phyloP scores from a whole-genome alignment of 2,888 invertebrate species.

The Apodemia mormo region DNA sequence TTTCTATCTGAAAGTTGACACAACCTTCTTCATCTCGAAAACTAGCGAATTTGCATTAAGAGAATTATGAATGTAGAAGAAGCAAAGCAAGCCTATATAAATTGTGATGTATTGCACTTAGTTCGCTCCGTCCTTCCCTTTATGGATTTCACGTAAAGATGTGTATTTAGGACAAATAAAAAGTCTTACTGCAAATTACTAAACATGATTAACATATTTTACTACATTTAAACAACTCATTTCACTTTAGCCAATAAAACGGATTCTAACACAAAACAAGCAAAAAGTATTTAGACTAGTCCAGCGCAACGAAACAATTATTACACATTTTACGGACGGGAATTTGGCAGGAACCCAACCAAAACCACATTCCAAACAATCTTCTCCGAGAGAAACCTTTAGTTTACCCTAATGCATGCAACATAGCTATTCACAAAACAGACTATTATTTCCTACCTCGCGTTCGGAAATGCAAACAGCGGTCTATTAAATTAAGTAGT shows the following conservation, averaged over 20 bases:
- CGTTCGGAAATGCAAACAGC: conserved; percentile 42
- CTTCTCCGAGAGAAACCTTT: conserved; percentile 27
- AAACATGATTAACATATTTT: background rate
- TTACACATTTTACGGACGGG: conserved; percentile 27
- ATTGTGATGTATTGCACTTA: too few relatives aligned
- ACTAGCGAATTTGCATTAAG: too few relatives aligned
- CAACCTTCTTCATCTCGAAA: too few relatives aligned
- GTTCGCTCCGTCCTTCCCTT: too few relatives aligned
- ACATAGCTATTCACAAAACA: conserved; percentile 36
- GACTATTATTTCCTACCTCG: conserved; percentile 37
- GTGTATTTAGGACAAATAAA: too few relatives aligned
- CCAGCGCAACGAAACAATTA: conserved; percentile 31
- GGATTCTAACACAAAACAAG: background rate
- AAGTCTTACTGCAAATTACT: too few relatives aligned
- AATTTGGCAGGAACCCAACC: conserved; percentile 34
- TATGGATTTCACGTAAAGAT: too few relatives aligned
- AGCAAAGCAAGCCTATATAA: too few relatives aligned
- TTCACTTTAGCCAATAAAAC: background rate
- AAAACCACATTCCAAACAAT: conserved; percentile 35
- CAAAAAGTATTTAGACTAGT: conserved; percentile 12
- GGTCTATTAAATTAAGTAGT: conserved; percentile 53
- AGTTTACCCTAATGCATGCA: conserved; percentile 33
- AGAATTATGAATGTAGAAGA: too few relatives aligned
- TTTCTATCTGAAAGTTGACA: too few relatives aligned
- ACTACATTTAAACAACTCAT: background rate